Percentiles rank a stretch among this genome's conserved stretches.
Conservation (phyloP, 2,888 invertebrate genomes). For the Mythimna albipuncta region DNA sequence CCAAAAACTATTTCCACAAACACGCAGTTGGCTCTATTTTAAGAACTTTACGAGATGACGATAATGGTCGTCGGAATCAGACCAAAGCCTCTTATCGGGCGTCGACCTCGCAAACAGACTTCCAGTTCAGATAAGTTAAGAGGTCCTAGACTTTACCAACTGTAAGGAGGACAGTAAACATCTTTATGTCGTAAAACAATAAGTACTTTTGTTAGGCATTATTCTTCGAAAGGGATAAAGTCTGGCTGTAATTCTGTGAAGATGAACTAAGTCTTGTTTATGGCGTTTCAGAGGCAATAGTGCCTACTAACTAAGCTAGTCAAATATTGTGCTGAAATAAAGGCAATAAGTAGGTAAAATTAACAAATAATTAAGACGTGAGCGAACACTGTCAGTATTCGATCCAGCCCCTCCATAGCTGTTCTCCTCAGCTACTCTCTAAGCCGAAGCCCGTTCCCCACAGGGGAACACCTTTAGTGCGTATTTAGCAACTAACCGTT, state of each 20-base stretch:
- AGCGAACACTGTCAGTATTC: no score
- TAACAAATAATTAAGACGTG: no score
- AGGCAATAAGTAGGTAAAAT: no score
- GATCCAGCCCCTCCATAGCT: no score
- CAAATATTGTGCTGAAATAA: no score
- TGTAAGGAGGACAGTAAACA: conserved; percentile 34
- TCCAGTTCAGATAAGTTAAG: conserved; percentile 45
- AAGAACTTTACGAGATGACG: conserved; percentile 32
- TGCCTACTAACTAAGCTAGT: no score
- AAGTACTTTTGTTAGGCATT: conserved; percentile 1
- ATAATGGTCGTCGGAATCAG: conserved; percentile 21
- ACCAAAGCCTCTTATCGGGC: conserved; percentile 43
- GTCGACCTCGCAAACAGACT: conserved; percentile 39
- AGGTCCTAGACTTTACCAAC: conserved; percentile 17
- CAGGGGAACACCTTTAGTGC: no score
- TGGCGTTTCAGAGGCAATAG: no score
- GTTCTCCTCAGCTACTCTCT: no score
- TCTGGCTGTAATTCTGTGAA: not conserved
- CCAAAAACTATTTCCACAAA: not conserved
- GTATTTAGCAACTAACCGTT: no score
- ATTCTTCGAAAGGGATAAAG: conserved; percentile 5
- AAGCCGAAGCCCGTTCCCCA: no score
- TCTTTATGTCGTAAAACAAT: conserved; percentile 14
- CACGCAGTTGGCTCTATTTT: conserved; percentile 16
- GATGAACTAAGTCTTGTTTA: not conserved